Percentiles rank a stretch among this genome's conserved stretches.
phyloP scores from a whole-genome alignment of 2,797 vertebrate genomes.

The Amblyopsis hoosieri region DNA sequence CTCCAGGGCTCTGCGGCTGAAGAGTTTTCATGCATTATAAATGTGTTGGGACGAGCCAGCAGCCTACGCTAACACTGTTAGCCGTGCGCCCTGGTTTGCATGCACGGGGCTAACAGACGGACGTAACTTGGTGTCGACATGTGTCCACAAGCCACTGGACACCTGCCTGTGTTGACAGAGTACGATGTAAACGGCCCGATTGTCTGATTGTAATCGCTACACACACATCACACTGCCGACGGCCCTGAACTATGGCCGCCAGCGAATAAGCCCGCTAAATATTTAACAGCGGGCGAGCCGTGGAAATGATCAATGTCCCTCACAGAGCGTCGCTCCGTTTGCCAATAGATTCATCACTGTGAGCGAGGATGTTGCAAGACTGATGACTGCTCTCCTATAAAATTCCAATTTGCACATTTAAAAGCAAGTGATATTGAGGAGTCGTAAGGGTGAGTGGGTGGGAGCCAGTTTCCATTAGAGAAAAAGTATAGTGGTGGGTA shows the following conservation, averaged over 20 bases:
- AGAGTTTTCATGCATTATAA: constrained; percentile 30
- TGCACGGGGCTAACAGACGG: background rate
- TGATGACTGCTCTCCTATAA: constrained; percentile 34
- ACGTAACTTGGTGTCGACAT: background rate
- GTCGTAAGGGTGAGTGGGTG: background rate
- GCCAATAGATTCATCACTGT: constrained; percentile 53
- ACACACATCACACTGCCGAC: constrained; percentile 31
- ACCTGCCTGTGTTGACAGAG: background rate
- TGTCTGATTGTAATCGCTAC: constrained; percentile 42
- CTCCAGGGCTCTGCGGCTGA: constrained; percentile 26
- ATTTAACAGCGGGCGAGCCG: constrained; percentile 61
- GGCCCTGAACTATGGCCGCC: constrained; percentile 46
- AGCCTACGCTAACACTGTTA: background rate
- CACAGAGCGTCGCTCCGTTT: constrained; percentile 35
- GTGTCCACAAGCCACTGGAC: constrained; percentile 7
- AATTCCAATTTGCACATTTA: constrained; percentile 40
- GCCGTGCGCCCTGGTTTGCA: constrained; percentile 1
- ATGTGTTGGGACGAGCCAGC: background rate
- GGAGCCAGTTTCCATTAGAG: constrained; percentile 23
- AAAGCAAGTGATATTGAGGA: constrained; percentile 29
- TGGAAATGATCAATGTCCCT: constrained; percentile 62
- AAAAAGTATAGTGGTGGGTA: constrained; percentile 8
- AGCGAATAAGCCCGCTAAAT: constrained; percentile 63
- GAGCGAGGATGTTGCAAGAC: constrained; percentile 45
- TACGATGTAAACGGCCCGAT: constrained; percentile 15